phyloP scores from a whole-genome alignment of 2,888 invertebrate genomes.

The Oconnorella tubifera region DNA sequence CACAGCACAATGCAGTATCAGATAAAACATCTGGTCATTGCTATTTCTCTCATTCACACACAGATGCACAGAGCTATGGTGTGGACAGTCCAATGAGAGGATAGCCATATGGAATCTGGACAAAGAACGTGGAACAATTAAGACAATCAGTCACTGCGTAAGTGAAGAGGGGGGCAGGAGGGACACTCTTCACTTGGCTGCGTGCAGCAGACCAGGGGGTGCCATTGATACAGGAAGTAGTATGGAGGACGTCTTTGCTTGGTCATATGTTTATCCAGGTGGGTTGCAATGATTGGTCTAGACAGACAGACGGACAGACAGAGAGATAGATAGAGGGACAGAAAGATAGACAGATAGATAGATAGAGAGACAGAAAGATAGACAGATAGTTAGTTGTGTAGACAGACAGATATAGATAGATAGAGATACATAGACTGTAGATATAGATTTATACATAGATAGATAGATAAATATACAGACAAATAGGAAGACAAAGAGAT shows the following conservation, averaged over 20 bases:
- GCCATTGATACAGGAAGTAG: constrained; percentile 9
- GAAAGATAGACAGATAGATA: not conserved
- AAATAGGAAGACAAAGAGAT: no score
- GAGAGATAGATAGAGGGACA: constrained; percentile 3
- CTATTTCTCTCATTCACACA: no score
- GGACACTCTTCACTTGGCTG: constrained; percentile 42
- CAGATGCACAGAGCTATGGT: constrained; percentile 33
- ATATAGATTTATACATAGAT: no score
- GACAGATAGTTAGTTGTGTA: not conserved
- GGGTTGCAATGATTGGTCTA: constrained; percentile 17
- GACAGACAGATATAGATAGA: not conserved
- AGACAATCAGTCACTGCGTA: constrained; percentile 17
- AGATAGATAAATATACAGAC: no score
- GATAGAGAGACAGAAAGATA: not conserved
- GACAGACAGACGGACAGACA: not conserved
- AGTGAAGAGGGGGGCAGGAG: not conserved
- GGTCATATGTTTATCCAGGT: constrained; percentile 81
- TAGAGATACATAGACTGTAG: no score
- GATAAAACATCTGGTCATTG: no score
- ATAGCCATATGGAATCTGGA: constrained; percentile 38
- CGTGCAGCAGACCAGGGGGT: not conserved
- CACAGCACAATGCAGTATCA: no score
- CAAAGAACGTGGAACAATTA: constrained; percentile 2
- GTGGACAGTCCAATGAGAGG: constrained; percentile 43
- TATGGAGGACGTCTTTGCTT: constrained; percentile 51